Evolutionary conservation across 2,888 invertebrate genomes (phyloP).

Genomic region (Willowsia nigromaculata): DNA sequence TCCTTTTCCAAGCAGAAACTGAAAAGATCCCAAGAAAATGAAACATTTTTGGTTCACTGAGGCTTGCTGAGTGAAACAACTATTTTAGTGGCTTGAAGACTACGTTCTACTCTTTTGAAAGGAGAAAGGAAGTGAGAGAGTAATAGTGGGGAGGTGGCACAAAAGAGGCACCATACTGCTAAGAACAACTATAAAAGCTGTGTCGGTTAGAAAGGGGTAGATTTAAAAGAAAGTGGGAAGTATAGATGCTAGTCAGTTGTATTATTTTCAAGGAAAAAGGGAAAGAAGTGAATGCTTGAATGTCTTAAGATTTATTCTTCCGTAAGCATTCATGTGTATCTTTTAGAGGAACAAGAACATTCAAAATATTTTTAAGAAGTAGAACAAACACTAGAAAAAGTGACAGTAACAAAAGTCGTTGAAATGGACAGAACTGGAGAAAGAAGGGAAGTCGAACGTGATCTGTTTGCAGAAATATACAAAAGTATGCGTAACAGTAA

Average conservation of each 20-base stretch:
- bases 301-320: neutral
- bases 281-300: neutral
- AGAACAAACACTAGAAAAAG: constrained; percentile 2
- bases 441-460: constrained; percentile 50
- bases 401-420: constrained; percentile 59
- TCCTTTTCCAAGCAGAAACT: constrained; percentile 21
- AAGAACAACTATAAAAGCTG: neutral
- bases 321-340: constrained; percentile 35
- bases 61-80: neutral
- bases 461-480: constrained; percentile 33
- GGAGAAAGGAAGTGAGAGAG: neutral
- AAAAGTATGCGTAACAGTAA: neutral
- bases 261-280: neutral
- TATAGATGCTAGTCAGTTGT: neutral
- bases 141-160: neutral
- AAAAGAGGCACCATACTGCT: neutral
- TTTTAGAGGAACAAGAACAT: neutral
- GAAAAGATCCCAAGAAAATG: neutral
- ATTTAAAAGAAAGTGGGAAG: neutral
- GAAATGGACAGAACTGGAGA: constrained; percentile 24
- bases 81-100: neutral
- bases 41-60: constrained; percentile 31
- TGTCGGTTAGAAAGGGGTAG: neutral
- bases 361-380: constrained; percentile 18
- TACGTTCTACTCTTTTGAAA: neutral